phyloP scores from a whole-genome alignment of 2,113 vertebrate species.

The Ageneiosus marmoratus region DNA sequence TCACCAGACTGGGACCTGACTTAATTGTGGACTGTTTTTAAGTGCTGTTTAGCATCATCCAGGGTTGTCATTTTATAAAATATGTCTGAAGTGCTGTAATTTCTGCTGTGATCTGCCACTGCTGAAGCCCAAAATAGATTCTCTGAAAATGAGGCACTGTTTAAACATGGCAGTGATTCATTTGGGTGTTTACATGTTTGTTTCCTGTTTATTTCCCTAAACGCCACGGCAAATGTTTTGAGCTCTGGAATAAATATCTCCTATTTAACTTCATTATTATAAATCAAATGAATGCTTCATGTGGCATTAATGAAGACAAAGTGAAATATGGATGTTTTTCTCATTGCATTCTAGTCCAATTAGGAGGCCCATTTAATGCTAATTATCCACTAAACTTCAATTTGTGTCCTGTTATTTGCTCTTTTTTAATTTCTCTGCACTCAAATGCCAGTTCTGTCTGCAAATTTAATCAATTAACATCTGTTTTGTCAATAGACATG shows the following conservation, averaged over 20 bases:
- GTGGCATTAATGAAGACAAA: constrained; percentile 73
- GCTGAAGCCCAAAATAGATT: constrained; percentile 31
- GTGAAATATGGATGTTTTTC: constrained; percentile 75
- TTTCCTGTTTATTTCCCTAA: constrained; percentile 52
- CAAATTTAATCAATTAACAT: constrained; percentile 53
- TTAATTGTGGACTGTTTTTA: constrained; percentile 27
- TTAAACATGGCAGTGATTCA: constrained; percentile 47
- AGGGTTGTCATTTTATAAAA: constrained; percentile 29
- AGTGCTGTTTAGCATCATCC: constrained; percentile 25
- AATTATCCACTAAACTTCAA: constrained; percentile 73
- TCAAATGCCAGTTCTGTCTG: constrained; percentile 50
- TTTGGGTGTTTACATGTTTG: constrained; percentile 50
- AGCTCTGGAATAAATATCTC: constrained; percentile 55
- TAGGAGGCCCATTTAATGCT: constrained; percentile 73
- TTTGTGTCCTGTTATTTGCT: constrained; percentile 69
- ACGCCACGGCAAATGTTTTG: constrained; percentile 41
- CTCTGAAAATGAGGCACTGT: constrained; percentile 21
- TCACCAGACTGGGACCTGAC: constrained; percentile 31
- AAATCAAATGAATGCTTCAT: constrained; percentile 63
- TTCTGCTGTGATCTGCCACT: constrained; percentile 2
- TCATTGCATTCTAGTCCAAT: constrained; percentile 67
- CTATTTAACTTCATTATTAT: constrained; percentile 61
- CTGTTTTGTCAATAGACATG: constrained; percentile 45
- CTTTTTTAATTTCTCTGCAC: constrained; percentile 60
- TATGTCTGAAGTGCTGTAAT: neutral